Evolutionary conservation across 2,888 invertebrate species (phyloP), one percentile per base, ranked within the genome.

Genomic region (Drosophila pseudotakahashii): DNA sequence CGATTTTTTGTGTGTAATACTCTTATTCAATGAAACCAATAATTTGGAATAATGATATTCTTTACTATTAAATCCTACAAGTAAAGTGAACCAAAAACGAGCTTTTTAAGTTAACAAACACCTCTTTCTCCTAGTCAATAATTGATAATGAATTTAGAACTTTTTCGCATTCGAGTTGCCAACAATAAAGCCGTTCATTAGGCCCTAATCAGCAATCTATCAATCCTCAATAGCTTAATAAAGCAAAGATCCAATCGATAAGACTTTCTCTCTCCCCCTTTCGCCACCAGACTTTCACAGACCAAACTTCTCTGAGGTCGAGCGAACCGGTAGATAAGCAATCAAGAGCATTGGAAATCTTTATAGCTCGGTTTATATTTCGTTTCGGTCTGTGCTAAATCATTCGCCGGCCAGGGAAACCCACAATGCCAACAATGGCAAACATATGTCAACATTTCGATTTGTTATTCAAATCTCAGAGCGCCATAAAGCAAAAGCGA

Each of bases 391-490:
- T 34, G 44, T 45, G 68, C 68, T 62, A 57, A 61, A 74, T 64
- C 69, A 64, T 59, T 53, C 36, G 36, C 64, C 11, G 32, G 42
- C 32, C 73, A 60, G 66, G 67, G 66, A 59, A 67, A 55, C 51
- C 68, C 58, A 78, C 81, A 87, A 88, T 79, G 70, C 61, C 70
- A 68, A 78, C 75, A 86, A 89, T 82, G 76, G 80, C 83, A 79
- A 89, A 81, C 81, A 89, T 81, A 90, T 90, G 89, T 90, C 90
- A 89, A 89, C 89, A 82, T 83, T 87, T 84, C 81, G 71, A 78
- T 89, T 89, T 89, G 86, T 89, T 89, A 90, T 90, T 88, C 82
- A 86, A 89, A 89, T 90, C 61, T 42, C 54, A 48, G 60, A 63
- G 62, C 64, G 72, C 70, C 77, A 88, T 75, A 86, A 88, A 80